Percentiles rank a stretch among this genome's conserved stretches.
Conservation (phyloP, 2,113 vertebrate species). For the Amphiprion ocellaris region DNA sequence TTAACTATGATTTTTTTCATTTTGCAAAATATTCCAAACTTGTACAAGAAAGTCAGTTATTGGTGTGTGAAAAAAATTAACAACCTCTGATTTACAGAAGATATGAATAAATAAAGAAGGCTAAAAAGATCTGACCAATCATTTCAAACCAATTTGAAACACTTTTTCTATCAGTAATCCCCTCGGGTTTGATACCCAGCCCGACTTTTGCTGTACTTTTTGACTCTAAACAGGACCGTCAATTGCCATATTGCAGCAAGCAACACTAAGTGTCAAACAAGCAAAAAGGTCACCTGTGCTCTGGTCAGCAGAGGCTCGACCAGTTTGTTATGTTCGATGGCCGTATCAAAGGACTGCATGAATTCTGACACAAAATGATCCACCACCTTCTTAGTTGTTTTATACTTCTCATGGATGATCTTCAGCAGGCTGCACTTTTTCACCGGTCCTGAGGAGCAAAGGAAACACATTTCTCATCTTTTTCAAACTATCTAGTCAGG, state of each 20-base stretch:
- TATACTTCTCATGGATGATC: constrained; percentile 98
- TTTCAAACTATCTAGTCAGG: neutral
- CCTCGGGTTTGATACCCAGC: no score
- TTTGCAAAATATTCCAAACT: neutral
- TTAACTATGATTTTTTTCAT: accelerated
- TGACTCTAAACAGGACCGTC: neutral
- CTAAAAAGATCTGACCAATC: no score
- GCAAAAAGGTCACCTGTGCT: constrained; percentile 88
- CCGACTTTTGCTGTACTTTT: no score
- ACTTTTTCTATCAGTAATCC: no score
- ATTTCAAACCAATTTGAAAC: no score
- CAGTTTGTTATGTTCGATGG: constrained; percentile 97
- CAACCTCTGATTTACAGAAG: no score
- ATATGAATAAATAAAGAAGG: no score
- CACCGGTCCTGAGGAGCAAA: constrained; percentile 87
- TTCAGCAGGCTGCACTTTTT: constrained; percentile 98
- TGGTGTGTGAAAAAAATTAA: no score
- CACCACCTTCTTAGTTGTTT: constrained; percentile 94
- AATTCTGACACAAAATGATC: constrained; percentile 93
- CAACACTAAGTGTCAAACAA: neutral
- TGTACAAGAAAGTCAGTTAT: neutral
- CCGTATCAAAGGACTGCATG: constrained; percentile 94
- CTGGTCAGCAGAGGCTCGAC: constrained; percentile 90
- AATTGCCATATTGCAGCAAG: neutral
- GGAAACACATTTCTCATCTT: neutral